Base-by-base conservation (phyloP, 2,888 invertebrate species). In the Xylophagus ater region DNA sequence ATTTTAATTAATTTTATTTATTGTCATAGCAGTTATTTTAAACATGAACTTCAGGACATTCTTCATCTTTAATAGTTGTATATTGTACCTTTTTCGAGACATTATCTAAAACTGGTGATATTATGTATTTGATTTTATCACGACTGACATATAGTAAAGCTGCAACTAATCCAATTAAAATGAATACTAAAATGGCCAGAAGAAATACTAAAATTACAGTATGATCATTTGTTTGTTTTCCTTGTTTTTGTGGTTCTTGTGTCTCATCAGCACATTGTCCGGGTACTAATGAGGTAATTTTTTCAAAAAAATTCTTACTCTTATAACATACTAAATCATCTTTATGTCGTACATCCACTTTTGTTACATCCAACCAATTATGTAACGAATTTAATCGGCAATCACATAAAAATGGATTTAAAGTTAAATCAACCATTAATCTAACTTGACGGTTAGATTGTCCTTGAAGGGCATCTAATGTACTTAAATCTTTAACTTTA, bases 31-130 rank as follows among this genome's bases (percentile, higher is more conserved):
- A n/a, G n/a, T n/a, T n/a, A 30, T 31, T 39, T 53, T 58, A 65
- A 44, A 65, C 63, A 48, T 65, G 62, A 32, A 65, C 66, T 46
- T 66, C 66, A 35, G 65, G 60, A 47, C 61, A 67, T 42, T 75
- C 74, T 46, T 69, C 70, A 48, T 73, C 73, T 42, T 72, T 72
- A 49, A 82, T 81, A 7, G 78, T 77, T 2, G 80, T 80, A 51
- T 82, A 82, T 46, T 80, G 78, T 24, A 81, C 81, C 56, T 80
- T 78, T 54, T 76, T 72, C 24, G 76, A 71, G 25, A 80, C 73
- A 38, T 72, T 72, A 47, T 78, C 74, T 32, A 80, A 66, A 20
- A 79, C 65, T 2, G 79, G 78, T 20, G 67, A 68, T 26, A 77
- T 66, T 56, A 71, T 72, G 42, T 66, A 67, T 46, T 69, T 69